Conservation (phyloP, 2,888 invertebrate species). For the Laspeyria flexula region DNA sequence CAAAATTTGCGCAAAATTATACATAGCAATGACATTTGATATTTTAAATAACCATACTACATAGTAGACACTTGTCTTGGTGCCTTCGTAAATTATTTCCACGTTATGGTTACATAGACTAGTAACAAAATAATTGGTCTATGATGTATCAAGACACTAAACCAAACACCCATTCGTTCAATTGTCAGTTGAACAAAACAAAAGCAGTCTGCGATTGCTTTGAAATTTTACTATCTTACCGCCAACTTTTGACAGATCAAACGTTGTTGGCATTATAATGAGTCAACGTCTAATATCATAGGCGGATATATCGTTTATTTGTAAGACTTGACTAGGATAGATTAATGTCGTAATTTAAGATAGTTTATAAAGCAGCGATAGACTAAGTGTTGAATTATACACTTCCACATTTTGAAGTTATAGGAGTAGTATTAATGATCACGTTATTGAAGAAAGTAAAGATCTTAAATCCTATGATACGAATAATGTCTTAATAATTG, state of each 20-base stretch:
- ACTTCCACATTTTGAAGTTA: no score
- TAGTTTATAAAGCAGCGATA: not conserved
- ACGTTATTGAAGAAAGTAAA: no score
- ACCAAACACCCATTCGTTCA: conserved; percentile 1
- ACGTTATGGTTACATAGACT: no score
- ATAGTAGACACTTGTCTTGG: no score
- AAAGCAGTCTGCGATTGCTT: conserved; percentile 14
- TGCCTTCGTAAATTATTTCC: no score
- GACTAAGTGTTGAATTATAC: not conserved
- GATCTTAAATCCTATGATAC: no score
- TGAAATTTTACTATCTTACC: conserved; percentile 24
- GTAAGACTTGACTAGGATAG: not conserved
- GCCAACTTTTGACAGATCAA: conserved; percentile 18
- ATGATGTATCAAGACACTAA: not conserved
- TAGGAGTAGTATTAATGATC: no score
- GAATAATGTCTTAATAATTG: no score
- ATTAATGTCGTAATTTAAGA: not conserved
- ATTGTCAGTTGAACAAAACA: not conserved
- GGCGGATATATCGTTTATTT: conserved; percentile 12
- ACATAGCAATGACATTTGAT: no score
- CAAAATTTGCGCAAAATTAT: no score
- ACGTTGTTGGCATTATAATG: conserved; percentile 23
- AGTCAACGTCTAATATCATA: conserved; percentile 1
- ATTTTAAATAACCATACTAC: no score
- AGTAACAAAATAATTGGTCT: no score